Evolutionary conservation across 2,888 invertebrate species (phyloP), one percentile per base, ranked within the genome.

Genomic region (Drosophila meridiana): DNA sequence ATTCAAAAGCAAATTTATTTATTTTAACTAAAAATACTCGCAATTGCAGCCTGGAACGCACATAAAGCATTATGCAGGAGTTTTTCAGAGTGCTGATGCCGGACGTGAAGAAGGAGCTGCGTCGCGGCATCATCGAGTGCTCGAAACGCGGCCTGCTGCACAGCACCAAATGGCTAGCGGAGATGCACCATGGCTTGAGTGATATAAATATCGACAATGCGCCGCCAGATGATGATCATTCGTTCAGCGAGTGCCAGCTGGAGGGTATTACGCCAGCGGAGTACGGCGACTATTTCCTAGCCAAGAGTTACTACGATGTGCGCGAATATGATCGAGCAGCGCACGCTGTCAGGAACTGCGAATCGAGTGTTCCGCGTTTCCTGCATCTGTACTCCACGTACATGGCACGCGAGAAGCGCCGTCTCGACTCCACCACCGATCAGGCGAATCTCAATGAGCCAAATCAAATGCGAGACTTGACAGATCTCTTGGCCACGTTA

Each of bases 311-410:
- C 92, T 98, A 98, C 91, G 98, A 98, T 93, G 94, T 96, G 52
- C 96, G 97, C 83, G 99, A 99, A 92, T 99, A 98, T 92, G 98
- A 98, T 36, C 70, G 97, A 89, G 96, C 97, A 64, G 97, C 97
- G 0, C 96, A 96, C 93, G 97, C 97, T 89, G 94, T 97, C 8
- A 95, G 96, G 83, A 94, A 95, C 69, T 96, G 96, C 83, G 94
- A 94, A 47, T 95, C 95, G 68, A 94, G 95, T 0, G 96, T 96
- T n/a, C 95, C 96, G 50, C 95, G 96, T 74, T 99, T 99, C 93
- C 93, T 99, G 34, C 95, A 97, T 92, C 95, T 96, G 82, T 99
- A 98, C 92, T 95, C 98, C 0, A 95, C 95, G 40, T 99, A 97
- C 91, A 95, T 98, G 94, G 97, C 98, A 0, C 96, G 97, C 74